Base-by-base conservation (phyloP, 2,888 invertebrate species). In the Stenodera caucasica region DNA sequence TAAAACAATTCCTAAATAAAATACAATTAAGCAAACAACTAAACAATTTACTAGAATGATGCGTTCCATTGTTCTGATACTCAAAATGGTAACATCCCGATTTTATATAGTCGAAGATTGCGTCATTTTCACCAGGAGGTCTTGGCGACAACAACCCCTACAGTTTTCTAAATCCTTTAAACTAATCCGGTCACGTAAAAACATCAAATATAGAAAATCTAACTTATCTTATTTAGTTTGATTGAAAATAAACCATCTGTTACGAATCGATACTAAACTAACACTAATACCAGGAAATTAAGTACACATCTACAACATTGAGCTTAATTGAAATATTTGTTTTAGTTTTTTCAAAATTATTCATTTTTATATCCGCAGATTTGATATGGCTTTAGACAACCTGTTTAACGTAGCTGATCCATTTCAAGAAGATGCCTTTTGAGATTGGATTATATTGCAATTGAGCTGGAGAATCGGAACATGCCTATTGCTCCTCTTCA, bases 71-170 rank as follows among this genome's bases (percentile, higher is more conserved):
- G 64, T 69, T 69, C 65, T 67, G 67, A 23, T 53, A 32, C 50
- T 21, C 54, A 7, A 23, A 45, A 45, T 21, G 23, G n/a, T 21
- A 45, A 12, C 45, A 45, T 45, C 23, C 12, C 54, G 67, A 61
- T 72, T 74, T 72, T 73, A 73, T 73, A 68, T 59, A 60, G 66
- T 62, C 62, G 60, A 45, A 55, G 58, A 52, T 59, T 64, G 65
- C 70, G 70, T 68, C 67, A 66, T 57, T 49, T 64, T 56, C 72
- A 66, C 64, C 63, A 67, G 75, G 75, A 65, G 70, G 73, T 70
- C 70, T 63, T 57, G 49, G 61, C 70, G 70, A 76, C 70, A 75
- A 76, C 75, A 75, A 73, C 76, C 75, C 77, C 77, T 66, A 66
- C 68, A 54, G 73, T 61, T 58, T 66, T 57, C 58, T 23, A 72